Evolutionary conservation across 1,140 invertebrate genomes (phyloP).

Genomic region (Pentalonia nigronervosa): DNA sequence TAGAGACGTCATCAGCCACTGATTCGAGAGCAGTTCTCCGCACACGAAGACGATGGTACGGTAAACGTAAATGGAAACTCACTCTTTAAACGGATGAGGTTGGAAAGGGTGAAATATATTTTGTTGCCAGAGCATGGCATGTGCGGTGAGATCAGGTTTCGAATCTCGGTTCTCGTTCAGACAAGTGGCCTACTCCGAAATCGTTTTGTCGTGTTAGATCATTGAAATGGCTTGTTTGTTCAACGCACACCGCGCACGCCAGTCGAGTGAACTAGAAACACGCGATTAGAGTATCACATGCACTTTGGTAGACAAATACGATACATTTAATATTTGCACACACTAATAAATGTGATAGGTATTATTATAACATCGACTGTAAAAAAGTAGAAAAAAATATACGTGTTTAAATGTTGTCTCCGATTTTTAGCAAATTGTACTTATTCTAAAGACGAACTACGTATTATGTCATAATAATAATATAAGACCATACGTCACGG

Average conservation of each 20-base stretch:
- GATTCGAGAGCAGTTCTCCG: background rate
- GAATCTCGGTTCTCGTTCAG: background rate
- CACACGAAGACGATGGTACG: background rate
- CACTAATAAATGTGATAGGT: background rate
- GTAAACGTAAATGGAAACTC: background rate
- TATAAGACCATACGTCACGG: too few relatives aligned
- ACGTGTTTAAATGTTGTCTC: background rate
- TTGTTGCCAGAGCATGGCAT: background rate
- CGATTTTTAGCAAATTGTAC: too few relatives aligned
- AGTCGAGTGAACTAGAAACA: background rate
- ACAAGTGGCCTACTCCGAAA: background rate
- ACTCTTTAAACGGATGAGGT: background rate
- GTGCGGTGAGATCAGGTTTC: background rate
- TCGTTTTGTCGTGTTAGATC: conserved; percentile 27
- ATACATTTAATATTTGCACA: background rate
- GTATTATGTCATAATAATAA: too few relatives aligned
- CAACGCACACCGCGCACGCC: background rate
- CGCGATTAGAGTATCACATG: background rate
- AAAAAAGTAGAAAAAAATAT: background rate
- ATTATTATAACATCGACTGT: background rate
- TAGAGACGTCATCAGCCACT: background rate
- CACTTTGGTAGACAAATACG: background rate
- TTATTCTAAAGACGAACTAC: too few relatives aligned
- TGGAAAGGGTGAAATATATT: background rate
- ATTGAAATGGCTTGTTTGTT: conserved; percentile 1